phyloP scores from a whole-genome alignment of 2,888 invertebrate genomes.

The Cordilura impudica region DNA sequence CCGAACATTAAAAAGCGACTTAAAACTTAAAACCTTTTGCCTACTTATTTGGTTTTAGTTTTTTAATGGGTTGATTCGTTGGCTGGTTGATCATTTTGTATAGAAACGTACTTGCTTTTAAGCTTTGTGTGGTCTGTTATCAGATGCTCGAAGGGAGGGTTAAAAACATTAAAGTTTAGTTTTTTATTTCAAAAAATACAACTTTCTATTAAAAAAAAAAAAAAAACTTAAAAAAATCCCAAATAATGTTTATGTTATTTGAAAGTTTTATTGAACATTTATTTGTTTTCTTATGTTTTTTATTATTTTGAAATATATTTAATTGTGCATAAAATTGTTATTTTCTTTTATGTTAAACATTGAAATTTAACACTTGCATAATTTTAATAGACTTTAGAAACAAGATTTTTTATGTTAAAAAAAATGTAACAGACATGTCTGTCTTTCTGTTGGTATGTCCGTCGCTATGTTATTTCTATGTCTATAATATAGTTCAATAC shows the following conservation, averaged over 20 bases:
- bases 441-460: conserved; percentile 2
- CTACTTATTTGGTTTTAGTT: background rate
- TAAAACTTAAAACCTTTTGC: conserved; percentile 16
- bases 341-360: conserved; percentile 48
- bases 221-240: background rate
- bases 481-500: conserved; percentile 14
- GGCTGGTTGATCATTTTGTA: background rate
- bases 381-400: conserved; percentile 45
- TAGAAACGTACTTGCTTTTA: conserved; percentile 35
- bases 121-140: conserved; percentile 36
- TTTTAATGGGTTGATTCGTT: background rate
- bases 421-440: conserved; percentile 21
- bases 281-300: background rate
- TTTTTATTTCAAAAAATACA: too few relatives aligned
- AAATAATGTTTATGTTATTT: background rate
- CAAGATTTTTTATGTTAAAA: conserved; percentile 32
- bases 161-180: background rate
- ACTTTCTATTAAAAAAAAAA: background rate
- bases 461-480: conserved; percentile 7
- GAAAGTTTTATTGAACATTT: background rate
- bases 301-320: background rate
- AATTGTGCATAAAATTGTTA: conserved; percentile 56
- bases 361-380: conserved; percentile 54
- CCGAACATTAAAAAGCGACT: conserved; percentile 22
- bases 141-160: background rate